Conservation (phyloP, 30 jellyfish, hydroid and myxozoan species). For the Morbakka virulenta region DNA sequence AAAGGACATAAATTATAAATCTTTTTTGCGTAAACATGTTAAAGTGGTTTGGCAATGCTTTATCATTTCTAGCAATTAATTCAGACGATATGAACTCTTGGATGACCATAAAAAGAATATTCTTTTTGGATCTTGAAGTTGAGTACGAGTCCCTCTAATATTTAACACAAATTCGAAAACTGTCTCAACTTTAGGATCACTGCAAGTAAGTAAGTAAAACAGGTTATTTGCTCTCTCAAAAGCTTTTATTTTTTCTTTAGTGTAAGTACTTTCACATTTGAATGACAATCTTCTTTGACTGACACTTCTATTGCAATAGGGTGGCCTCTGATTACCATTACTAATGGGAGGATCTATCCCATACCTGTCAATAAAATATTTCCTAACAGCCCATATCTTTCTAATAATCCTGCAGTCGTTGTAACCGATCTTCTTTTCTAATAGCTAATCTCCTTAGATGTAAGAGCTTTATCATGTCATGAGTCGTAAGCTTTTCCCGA, state of each 20-base stretch:
- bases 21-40: constrained; percentile 18
- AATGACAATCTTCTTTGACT: no score
- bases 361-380: constrained; percentile 15
- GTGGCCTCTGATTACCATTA: constrained; percentile 12
- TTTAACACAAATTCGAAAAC: constrained; percentile 7
- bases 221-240: constrained; percentile 14
- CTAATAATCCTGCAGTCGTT: background rate
- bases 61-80: constrained; percentile 1
- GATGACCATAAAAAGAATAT: constrained; percentile 2
- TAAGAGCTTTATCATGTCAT: no score
- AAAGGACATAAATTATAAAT: background rate
- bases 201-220: constrained; percentile 17
- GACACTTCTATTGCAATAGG: constrained; percentile 1
- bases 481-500: no score
- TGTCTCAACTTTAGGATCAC: constrained; percentile 2
- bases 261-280: background rate
- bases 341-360: background rate
- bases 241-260: constrained; percentile 16
- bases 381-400: constrained; percentile 21
- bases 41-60: background rate
- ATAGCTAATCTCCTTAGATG: no score
- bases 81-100: constrained; percentile 4
- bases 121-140: constrained; percentile 10
- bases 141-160: constrained; percentile 1
- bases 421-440: constrained; percentile 13